Conservation (phyloP, 2,888 invertebrate genomes). For the Ariolimax columbianus region DNA sequence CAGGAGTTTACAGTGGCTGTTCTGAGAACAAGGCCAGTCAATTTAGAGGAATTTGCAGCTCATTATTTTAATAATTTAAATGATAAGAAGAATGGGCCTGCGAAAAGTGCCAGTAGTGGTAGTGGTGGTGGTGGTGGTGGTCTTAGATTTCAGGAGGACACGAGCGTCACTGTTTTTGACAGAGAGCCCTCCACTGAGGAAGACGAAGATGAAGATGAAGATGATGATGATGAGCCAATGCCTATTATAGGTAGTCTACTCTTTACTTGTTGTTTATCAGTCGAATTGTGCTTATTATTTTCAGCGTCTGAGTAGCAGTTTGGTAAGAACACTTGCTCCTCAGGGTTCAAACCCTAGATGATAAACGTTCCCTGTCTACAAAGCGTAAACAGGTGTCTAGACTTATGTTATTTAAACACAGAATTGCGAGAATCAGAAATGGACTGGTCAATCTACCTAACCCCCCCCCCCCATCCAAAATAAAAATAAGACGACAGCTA, state of each 20-base stretch:
- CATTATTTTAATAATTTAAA: conserved; percentile 87
- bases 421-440: no score
- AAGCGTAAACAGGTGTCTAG: no score
- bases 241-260: not conserved
- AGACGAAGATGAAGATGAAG: conserved; percentile 6
- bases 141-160: conserved; percentile 31
- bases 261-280: no score
- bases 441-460: no score
- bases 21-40: conserved; percentile 92
- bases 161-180: not conserved
- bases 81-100: conserved; percentile 61
- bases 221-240: not conserved
- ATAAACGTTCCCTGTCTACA: no score
- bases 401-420: no score
- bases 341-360: no score
- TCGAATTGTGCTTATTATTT: no score
- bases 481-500: no score
- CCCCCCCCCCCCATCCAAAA: no score
- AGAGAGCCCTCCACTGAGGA: conserved; percentile 14
- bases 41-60: conserved; percentile 94
- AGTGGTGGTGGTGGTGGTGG: not conserved
- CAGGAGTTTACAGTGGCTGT: conserved; percentile 98
- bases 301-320: no score
- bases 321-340: no score
- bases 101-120: not conserved